A percentile compares a stretch with the other conserved stretches of the same genome.
phyloP scores from a whole-genome alignment of 2,797 vertebrate species.

The Cynodonichthys magdalenae region DNA sequence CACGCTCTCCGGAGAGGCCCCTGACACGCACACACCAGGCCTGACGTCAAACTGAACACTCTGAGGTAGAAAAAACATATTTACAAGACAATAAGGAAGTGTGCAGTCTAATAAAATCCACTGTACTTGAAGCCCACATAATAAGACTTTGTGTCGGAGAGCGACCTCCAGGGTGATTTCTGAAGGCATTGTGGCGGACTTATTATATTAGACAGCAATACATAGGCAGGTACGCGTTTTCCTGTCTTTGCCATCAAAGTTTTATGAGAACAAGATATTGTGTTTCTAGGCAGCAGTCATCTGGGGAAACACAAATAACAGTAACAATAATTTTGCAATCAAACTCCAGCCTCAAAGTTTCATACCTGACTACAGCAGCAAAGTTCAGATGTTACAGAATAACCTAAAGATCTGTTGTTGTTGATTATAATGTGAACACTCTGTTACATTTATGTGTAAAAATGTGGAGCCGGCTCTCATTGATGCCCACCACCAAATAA shows the following conservation, averaged over 20 bases:
- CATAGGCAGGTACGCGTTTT: slow-evolving; percentile 54
- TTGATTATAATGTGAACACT: neutral
- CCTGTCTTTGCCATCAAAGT: slow-evolving; percentile 35
- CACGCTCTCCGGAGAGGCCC: slow-evolving; percentile 91
- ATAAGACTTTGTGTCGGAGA: slow-evolving; percentile 46
- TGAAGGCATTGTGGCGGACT: slow-evolving; percentile 25
- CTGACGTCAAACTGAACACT: slow-evolving; percentile 89
- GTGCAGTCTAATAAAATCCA: slow-evolving; percentile 47
- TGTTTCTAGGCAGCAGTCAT: slow-evolving; percentile 36
- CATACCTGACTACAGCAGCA: slow-evolving; percentile 8
- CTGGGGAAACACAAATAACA: slow-evolving; percentile 33
- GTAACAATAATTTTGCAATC: slow-evolving; percentile 36
- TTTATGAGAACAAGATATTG: slow-evolving; percentile 56
- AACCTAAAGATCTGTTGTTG: neutral
- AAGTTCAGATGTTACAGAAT: slow-evolving; percentile 8
- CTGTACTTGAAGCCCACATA: slow-evolving; percentile 42
- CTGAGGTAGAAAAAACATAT: slow-evolving; percentile 58
- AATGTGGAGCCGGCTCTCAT: no score
- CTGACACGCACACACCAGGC: slow-evolving; percentile 89
- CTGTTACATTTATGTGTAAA: no score
- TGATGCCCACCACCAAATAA: no score
- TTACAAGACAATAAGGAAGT: slow-evolving; percentile 40
- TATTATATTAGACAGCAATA: slow-evolving; percentile 51
- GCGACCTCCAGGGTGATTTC: slow-evolving; percentile 56
- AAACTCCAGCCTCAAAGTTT: neutral